Percentiles rank a stretch among this genome's conserved stretches.
Evolutionary conservation across 2,113 vertebrate species (phyloP).

Genomic region (Misgurnus anguillicaudatus): DNA sequence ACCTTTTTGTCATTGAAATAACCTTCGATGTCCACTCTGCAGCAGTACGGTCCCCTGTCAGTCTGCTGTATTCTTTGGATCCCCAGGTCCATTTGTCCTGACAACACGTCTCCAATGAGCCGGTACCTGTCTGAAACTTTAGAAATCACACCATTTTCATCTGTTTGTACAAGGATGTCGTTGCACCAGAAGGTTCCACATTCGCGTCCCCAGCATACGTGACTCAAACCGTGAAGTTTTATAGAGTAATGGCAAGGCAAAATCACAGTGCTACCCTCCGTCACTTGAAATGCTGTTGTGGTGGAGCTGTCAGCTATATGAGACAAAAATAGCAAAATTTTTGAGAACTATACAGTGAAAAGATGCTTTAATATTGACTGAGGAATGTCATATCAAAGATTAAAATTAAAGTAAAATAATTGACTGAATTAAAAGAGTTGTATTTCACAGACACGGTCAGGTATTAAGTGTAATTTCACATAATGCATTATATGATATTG

Average conservation of each 20-base stretch:
- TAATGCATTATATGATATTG: background rate
- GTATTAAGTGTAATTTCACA: background rate
- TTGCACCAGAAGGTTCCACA: slow-evolving; percentile 80
- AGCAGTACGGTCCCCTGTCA: slow-evolving; percentile 77
- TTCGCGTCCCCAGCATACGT: slow-evolving; percentile 75
- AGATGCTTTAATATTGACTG: background rate
- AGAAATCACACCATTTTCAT: slow-evolving; percentile 70
- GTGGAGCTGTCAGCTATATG: slow-evolving; percentile 37
- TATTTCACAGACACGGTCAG: no score
- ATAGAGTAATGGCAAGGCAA: slow-evolving; percentile 77
- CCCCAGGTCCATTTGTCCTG: slow-evolving; percentile 75
- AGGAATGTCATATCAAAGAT: no score
- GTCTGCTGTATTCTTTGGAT: slow-evolving; percentile 65
- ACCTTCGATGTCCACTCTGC: slow-evolving; percentile 75
- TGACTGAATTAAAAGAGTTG: no score
- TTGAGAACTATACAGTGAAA: background rate
- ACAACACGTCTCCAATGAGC: slow-evolving; percentile 71
- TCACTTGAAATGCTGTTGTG: slow-evolving; percentile 61
- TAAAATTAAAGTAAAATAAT: no score
- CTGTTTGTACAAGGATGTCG: slow-evolving; percentile 74
- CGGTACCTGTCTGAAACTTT: slow-evolving; percentile 71
- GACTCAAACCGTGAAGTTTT: slow-evolving; percentile 68
- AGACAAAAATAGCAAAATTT: slow-evolving; percentile 17
- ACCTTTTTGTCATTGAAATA: slow-evolving; percentile 79
- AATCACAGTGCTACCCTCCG: slow-evolving; percentile 69